Evolutionary conservation across 2,888 invertebrate species (phyloP), one percentile per base, ranked within the genome.

Genomic region (Dolomedes plantarius): DNA sequence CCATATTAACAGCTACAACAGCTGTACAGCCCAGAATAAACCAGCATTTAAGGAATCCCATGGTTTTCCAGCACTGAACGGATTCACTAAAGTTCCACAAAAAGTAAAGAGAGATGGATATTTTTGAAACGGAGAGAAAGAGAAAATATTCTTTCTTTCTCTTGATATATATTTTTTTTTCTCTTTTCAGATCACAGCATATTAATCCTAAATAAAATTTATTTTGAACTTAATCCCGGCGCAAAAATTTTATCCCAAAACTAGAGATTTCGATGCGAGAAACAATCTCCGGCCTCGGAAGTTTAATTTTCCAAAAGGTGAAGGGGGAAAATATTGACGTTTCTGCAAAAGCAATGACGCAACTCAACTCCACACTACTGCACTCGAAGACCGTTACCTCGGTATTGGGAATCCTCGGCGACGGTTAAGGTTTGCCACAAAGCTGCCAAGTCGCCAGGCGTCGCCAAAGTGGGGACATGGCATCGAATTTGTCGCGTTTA

Each of bases 311-410:
- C 56, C 23, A 56, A 56, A 56, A 56, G 56, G 56, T 56, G 56
- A 56, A 56, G 36, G 56, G 56, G 56, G 23, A 56, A 56, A 56
- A 56, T 56, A 56, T 56, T 56, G 56, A 56, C 56, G 56, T 56
- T 56, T 46, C 46, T 46, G 13, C 56, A 5, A 23, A 56, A 56
- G 56, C 56, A 56, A 56, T 56, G 56, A 56, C 56, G 56, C 56
- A 56, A 56, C 56, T 56, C 56, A 56, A 56, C 56, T 56, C 56
- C 23, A 19, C 56, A 56, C 56, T 56, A 23, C 56, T 56, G 56
- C 56, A 56, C 56, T 56, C 56, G 23, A 23, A 56, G 56, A 56
- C 56, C 56, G 56, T 23, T 56, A 56, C 56, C 56, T 56, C 56
- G 56, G 23, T 56, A 56, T 56, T 56, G 56, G 56, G 56, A 56